A percentile compares a stretch with the other conserved stretches of the same genome.
Evolutionary conservation across 2,888 invertebrate genomes (phyloP).

Genomic region (Leptarthrus brevirostris): DNA sequence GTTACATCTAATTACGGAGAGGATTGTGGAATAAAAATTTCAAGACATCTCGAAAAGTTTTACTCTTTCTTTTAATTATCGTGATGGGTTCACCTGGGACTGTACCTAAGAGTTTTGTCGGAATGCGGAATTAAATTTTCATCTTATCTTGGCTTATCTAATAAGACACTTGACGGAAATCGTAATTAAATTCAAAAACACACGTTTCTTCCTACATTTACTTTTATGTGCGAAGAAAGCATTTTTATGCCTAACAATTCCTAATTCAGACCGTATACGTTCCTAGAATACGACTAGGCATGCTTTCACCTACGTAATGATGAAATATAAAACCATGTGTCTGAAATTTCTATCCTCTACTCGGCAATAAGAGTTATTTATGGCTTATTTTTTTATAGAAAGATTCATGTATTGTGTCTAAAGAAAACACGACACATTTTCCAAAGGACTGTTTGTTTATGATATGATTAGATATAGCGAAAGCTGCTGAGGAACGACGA

Average conservation of each 20-base stretch:
- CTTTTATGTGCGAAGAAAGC: neutral
- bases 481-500: neutral
- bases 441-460: slow-evolving; percentile 15
- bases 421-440: slow-evolving; percentile 33
- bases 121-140: neutral
- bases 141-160: slow-evolving; percentile 3
- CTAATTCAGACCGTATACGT: neutral
- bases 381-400: slow-evolving; percentile 27
- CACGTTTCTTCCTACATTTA: neutral
- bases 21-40: slow-evolving; percentile 36
- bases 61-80: slow-evolving; percentile 41
- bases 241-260: slow-evolving; percentile 21
- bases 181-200: slow-evolving; percentile 16
- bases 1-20: slow-evolving; percentile 38
- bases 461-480: slow-evolving; percentile 28
- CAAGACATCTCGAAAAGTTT: slow-evolving; percentile 27
- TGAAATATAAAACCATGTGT: slow-evolving; percentile 26
- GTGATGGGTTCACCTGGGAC: slow-evolving; percentile 19
- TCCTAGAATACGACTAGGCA: neutral
- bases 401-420: slow-evolving; percentile 16
- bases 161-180: slow-evolving; percentile 11
- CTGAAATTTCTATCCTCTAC: slow-evolving; percentile 1
- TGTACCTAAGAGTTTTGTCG: neutral
- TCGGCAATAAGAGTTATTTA: neutral
- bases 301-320: slow-evolving; percentile 28